Base-by-base conservation (phyloP, 2,113 vertebrate species). In the Antennarius striatus region DNA sequence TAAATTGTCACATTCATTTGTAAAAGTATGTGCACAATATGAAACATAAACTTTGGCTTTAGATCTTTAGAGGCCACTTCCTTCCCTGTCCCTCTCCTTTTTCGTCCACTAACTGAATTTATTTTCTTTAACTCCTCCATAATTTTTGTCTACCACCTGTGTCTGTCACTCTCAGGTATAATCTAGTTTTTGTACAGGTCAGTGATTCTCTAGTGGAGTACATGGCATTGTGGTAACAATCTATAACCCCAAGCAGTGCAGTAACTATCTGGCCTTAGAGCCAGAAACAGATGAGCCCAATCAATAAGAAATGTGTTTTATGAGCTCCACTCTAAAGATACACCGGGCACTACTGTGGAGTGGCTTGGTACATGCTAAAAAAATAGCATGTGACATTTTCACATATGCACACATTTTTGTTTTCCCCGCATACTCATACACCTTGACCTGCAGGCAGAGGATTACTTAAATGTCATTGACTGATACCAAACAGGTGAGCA, bases 291-390 rank as follows among this genome's bases (percentile, higher is more conserved):
- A 59, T 17, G 32, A 67, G 56, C 64, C 55, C 63, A 47, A 62
- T 75, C 78, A 76, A 77, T 83, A 80, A 70, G 56, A 75, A 56
- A 45, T 32, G 17, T 46, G 39, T 29, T 22, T 63, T 51, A 75
- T 64, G 28, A 64, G 43, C 17, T 40, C 30, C 58, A 73, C 51
- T 72, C 28, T 5, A 36, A 57, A 59, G 22, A 43, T 51, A 46
- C 32, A 8, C 17, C 4, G 17, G 11, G 45, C 42, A 8, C 11
- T 47, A 47, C 15, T 47, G 2, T 2, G 12, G 14, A 15, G 14
- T 28, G 30, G 17, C 17, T 59, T 15, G 28, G 39, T 52, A 40
- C 11, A 11, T 11, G 42, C 32, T 36, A 36, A 5, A 36, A 36
- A 36, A 36, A 36, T 36, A 36, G 7, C 7, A 36, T 11, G 42